Evolutionary conservation across 2,797 vertebrate species (phyloP).

Genomic region (Gymnoscopelus braueri): DNA sequence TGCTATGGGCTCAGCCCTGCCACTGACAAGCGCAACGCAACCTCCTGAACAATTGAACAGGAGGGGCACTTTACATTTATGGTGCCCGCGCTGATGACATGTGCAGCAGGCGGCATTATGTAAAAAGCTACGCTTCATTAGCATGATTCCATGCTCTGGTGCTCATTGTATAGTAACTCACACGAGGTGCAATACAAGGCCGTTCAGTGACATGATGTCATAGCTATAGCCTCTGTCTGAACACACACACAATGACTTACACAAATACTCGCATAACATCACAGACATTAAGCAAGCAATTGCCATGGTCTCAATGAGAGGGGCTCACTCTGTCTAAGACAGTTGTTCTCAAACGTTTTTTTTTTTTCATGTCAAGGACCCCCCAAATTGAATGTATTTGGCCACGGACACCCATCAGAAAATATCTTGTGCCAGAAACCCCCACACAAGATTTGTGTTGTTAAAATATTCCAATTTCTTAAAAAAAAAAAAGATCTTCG

Average conservation of each 20-base stretch:
- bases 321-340: conserved; percentile 9
- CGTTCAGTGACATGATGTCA: conserved; percentile 26
- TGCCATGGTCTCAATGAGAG: conserved; percentile 14
- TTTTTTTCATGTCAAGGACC: no score
- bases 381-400: no score
- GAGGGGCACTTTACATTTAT: conserved; percentile 65
- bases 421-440: no score
- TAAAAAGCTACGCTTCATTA: conserved; percentile 57
- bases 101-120: conserved; percentile 54
- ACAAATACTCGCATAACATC: conserved; percentile 1
- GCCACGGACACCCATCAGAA: no score
- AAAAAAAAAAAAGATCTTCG: no score
- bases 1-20: conserved; percentile 52
- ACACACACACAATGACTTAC: conserved; percentile 2
- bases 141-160: conserved; percentile 26
- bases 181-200: conserved; percentile 34
- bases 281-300: conserved; percentile 2
- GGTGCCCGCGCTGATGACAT: conserved; percentile 64
- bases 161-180: conserved; percentile 11
- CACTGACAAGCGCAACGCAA: conserved; percentile 61
- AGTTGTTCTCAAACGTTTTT: no score
- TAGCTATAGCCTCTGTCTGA: conserved; percentile 11
- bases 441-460: no score
- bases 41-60: conserved; percentile 66
- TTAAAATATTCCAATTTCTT: no score